phyloP scores from a whole-genome alignment of 2,113 vertebrate species.

The Lycaon pictus region DNA sequence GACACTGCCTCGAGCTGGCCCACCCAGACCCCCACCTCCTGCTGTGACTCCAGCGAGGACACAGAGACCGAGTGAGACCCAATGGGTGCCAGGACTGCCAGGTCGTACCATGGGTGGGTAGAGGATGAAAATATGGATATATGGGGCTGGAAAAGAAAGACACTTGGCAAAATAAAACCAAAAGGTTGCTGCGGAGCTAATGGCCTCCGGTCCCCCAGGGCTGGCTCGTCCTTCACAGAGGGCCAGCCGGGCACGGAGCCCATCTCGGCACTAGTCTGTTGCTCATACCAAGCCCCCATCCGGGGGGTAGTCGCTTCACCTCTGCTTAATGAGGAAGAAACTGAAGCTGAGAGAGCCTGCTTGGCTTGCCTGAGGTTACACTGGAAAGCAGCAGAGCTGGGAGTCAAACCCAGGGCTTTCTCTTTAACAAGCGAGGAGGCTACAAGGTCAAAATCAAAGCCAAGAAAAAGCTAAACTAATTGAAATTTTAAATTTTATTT shows the following conservation, averaged over 20 bases:
- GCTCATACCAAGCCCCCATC: too few species aligned
- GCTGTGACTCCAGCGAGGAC: not conserved
- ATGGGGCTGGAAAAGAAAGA: not conserved
- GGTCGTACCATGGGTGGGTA: too few species aligned
- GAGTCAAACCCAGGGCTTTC: not conserved
- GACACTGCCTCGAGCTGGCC: not conserved
- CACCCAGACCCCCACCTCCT: not conserved
- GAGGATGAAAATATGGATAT: not conserved
- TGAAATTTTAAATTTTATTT: not conserved
- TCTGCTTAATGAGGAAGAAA: not conserved
- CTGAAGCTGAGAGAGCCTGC: not conserved
- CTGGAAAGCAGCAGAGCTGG: not conserved
- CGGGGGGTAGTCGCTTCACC: rapidly evolving
- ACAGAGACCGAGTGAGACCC: not conserved
- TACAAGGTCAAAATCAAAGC: not conserved
- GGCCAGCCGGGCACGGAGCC: rapidly evolving
- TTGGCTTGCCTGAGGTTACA: not conserved
- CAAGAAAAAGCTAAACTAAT: not conserved
- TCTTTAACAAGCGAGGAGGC: not conserved
- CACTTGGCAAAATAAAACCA: rapidly evolving
- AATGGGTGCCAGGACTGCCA: too few species aligned
- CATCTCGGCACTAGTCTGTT: rapidly evolving
- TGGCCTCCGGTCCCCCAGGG: rapidly evolving
- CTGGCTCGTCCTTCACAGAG: not conserved
- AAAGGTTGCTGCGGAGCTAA: not conserved